These are phyloP conservation scores for Drosophila subquinaria DNA, from an alignment of 2,888 invertebrate species.

Conservation along the genomic window DNA sequence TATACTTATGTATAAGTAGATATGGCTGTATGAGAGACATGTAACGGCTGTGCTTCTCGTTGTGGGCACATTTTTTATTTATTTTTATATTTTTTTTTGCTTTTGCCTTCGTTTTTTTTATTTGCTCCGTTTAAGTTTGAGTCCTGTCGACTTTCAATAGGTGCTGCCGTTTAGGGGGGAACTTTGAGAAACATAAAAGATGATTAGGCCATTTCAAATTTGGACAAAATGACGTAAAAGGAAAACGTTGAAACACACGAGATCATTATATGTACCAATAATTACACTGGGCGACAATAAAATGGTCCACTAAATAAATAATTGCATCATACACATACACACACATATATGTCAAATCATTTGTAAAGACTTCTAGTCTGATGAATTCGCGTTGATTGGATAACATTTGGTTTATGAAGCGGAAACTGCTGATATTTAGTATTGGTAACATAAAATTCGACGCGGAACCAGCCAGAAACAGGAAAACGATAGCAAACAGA, in stretches of 20 bases:
- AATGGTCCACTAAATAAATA: constrained; percentile 63
- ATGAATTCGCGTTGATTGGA: constrained; percentile 30
- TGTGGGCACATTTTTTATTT: constrained; percentile 33
- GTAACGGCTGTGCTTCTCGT: constrained; percentile 64
- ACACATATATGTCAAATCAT: constrained; percentile 23
- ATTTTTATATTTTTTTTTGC: constrained; percentile 28
- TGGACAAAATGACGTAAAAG: constrained; percentile 61
- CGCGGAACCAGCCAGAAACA: not conserved
- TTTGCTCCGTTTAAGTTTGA: constrained; percentile 33
- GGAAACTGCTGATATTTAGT: constrained; percentile 35
- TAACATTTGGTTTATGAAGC: constrained; percentile 31
- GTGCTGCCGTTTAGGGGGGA: constrained; percentile 39
- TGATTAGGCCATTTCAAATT: constrained; percentile 76
- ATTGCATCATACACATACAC: constrained; percentile 37
- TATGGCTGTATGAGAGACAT: constrained; percentile 51
- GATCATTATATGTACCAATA: constrained; percentile 55
- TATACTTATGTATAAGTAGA: constrained; percentile 28
- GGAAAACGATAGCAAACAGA: not conserved
- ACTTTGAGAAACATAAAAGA: constrained; percentile 64
- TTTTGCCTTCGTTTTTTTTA: constrained; percentile 14
- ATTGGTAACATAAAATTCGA: not conserved
- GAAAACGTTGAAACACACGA: constrained; percentile 39
- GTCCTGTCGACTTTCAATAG: constrained; percentile 71
- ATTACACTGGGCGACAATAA: constrained; percentile 66
- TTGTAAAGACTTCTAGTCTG: constrained; percentile 28